These are phyloP conservation scores for Odontamblyopus rebecca DNA, from an alignment of 2,797 vertebrate species.

Conservation along the genomic window DNA sequence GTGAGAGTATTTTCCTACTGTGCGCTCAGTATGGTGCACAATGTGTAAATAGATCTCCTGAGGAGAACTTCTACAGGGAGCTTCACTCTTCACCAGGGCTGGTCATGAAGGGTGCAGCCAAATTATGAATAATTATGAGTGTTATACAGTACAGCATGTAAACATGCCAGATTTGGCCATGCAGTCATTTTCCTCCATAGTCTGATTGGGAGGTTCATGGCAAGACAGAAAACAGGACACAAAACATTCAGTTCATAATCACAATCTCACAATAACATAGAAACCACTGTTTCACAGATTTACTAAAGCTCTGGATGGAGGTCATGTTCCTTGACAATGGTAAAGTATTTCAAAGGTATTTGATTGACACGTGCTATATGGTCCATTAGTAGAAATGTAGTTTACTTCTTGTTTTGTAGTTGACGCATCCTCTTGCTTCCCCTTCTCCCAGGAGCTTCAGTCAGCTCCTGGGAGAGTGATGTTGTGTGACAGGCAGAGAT, in stretches of 20 bases:
- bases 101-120: background rate
- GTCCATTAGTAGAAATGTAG: background rate
- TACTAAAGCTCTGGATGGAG: too few species aligned
- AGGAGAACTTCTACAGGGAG: conserved; percentile 35
- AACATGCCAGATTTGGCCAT: too few species aligned
- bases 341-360: background rate
- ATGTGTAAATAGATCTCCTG: conserved; percentile 55
- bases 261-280: too few species aligned
- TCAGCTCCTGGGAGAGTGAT: conserved; percentile 33
- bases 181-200: too few species aligned
- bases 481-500: conserved; percentile 49
- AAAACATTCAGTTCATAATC: too few species aligned
- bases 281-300: too few species aligned
- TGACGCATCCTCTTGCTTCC: conserved; percentile 17
- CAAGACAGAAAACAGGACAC: too few species aligned
- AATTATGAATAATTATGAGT: background rate
- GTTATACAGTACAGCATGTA: background rate
- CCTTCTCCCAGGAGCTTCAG: conserved; percentile 14
- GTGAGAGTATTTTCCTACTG: conserved; percentile 74
- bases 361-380: background rate
- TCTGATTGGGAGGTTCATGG: too few species aligned
- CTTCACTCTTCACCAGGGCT: conserved; percentile 14
- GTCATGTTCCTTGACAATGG: background rate
- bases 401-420: background rate
- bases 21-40: conserved; percentile 62